Evolutionary conservation across 37 sponge, comb jelly and placozoan species (phyloP).

Genomic region (Hexactinellida sp.): DNA sequence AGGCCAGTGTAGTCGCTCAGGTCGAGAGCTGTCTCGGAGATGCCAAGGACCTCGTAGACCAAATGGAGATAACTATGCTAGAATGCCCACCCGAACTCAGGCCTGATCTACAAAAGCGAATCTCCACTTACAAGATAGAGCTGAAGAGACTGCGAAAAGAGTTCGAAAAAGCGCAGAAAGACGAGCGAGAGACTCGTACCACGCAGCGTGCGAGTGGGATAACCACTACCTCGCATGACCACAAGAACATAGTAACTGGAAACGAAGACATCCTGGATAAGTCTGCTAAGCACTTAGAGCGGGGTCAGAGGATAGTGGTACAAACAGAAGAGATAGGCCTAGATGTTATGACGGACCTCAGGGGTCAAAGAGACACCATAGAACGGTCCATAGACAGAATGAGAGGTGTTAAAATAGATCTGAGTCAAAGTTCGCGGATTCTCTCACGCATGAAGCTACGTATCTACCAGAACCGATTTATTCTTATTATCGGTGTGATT

Average conservation of each 20-base stretch:
- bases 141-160: background rate
- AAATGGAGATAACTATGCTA: constrained; percentile 9
- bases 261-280: background rate
- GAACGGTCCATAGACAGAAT: background rate
- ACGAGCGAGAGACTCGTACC: background rate
- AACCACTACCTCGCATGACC: background rate
- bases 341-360: background rate
- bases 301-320: background rate
- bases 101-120: background rate
- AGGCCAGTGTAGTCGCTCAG: background rate
- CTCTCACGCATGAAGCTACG: background rate
- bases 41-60: background rate
- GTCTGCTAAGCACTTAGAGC: background rate
- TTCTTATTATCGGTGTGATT: constrained; percentile 1
- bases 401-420: background rate
- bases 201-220: background rate
- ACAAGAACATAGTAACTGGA: background rate
- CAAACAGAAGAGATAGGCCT: background rate
- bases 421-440: background rate
- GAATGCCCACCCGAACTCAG: background rate
- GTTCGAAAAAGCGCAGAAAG: constrained; percentile 12
- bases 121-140: background rate
- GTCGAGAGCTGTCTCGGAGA: constrained; percentile 12
- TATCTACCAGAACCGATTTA: constrained; percentile 7
- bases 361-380: background rate